Conservation (phyloP, 2,113 vertebrate species). For the Lagopus muta region DNA sequence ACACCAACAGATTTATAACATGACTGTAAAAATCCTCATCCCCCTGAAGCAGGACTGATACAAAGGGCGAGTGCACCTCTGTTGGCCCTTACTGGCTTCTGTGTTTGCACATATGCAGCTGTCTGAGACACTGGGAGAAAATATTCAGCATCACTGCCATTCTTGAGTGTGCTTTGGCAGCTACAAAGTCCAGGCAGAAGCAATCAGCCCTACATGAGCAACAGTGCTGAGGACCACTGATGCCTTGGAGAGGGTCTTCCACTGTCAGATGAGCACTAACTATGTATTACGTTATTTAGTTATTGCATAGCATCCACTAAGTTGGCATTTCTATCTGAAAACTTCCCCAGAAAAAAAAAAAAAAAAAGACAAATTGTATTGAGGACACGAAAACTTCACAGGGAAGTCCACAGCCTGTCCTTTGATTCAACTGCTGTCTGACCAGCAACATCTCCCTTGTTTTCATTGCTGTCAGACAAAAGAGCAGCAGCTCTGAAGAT, state of each 20-base stretch:
- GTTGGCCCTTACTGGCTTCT: neutral
- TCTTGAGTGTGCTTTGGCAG: rapidly evolving
- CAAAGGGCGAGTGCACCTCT: neutral
- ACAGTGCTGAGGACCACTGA: neutral
- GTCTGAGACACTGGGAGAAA: neutral
- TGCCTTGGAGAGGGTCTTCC: neutral
- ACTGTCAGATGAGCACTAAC: neutral
- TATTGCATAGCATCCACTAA: rapidly evolving
- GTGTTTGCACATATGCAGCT: neutral
- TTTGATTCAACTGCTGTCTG: neutral
- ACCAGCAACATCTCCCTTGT: neutral
- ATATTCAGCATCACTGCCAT: neutral
- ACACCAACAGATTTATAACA: neutral
- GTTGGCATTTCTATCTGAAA: neutral
- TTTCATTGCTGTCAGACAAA: constrained; percentile 43
- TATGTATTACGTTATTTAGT: rapidly evolving
- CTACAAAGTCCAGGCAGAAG: neutral
- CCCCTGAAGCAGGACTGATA: neutral
- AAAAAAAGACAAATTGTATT: neutral
- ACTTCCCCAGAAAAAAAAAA: neutral
- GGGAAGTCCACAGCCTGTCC: neutral
- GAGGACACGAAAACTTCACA: neutral
- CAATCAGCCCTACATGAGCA: neutral
- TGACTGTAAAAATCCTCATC: neutral
- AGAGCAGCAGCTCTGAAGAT: constrained; percentile 22